Evolutionary conservation across 2,888 invertebrate genomes (phyloP).

Genomic region (Drosophila melanocephala): DNA sequence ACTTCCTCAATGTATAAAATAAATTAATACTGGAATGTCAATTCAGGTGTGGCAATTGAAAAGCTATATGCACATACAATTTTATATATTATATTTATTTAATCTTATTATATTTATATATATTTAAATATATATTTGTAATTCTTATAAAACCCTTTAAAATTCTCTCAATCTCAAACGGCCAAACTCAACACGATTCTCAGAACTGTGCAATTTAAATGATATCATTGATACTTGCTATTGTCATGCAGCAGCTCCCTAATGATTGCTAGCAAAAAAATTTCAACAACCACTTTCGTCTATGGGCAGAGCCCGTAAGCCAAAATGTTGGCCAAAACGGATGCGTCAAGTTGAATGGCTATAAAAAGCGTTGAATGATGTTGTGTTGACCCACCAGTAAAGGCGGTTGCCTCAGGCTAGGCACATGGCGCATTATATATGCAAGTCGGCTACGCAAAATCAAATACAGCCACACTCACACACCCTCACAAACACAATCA

Average conservation of each 20-base stretch:
- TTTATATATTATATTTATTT: not conserved
- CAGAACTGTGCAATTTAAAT: not conserved
- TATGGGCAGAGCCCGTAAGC: constrained; percentile 14
- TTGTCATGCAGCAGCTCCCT: constrained; percentile 6
- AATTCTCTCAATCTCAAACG: not conserved
- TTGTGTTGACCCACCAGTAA: constrained; percentile 50
- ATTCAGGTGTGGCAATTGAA: not conserved
- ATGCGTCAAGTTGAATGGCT: constrained; percentile 76
- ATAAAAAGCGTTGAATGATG: constrained; percentile 74
- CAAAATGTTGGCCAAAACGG: constrained; percentile 73
- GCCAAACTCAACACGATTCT: not conserved
- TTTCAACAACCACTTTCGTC: constrained; percentile 36
- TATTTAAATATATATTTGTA: not conserved
- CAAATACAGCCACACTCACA: constrained; percentile 63
- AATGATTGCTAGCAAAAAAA: constrained; percentile 3
- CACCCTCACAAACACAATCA: constrained; percentile 21
- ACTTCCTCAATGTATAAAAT: not conserved
- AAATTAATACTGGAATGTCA: not conserved
- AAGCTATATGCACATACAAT: not conserved
- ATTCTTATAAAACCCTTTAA: not conserved
- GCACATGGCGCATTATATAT: constrained; percentile 69
- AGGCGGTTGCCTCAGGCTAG: constrained; percentile 16
- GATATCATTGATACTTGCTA: not conserved
- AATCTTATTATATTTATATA: not conserved
- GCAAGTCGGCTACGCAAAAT: constrained; percentile 74